These are phyloP conservation scores for Cryptosula pallasiana DNA, from an alignment of 2,888 invertebrate genomes.

Conservation along the genomic window DNA sequence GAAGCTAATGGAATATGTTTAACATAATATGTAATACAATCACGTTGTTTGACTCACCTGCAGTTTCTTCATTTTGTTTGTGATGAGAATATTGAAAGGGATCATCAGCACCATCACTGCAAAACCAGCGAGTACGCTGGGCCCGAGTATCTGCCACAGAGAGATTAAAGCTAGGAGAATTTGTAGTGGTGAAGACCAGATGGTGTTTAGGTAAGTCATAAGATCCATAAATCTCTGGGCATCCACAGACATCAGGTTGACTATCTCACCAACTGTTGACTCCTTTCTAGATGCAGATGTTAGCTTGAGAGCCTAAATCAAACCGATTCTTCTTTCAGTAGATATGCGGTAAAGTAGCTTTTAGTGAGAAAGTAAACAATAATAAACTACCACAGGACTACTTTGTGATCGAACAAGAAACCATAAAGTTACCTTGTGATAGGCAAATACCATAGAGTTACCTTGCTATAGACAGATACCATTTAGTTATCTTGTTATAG, in stretches of 20 bases:
- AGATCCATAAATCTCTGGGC: conserved; percentile 52
- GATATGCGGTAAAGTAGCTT: no score
- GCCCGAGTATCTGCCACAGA: conserved; percentile 58
- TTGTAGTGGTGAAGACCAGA: conserved; percentile 57
- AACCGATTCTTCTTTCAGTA: no score
- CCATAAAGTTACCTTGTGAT: no score
- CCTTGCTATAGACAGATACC: no score
- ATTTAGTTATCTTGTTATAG: no score
- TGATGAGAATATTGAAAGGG: conserved; percentile 51
- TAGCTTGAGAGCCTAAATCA: conserved; percentile 55
- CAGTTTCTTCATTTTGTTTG: conserved; percentile 42
- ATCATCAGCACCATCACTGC: conserved; percentile 89
- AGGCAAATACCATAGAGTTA: no score
- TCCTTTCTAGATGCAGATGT: conserved; percentile 52
- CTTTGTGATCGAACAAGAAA: no score
- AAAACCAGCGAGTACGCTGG: conserved; percentile 85
- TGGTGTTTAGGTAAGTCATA: conserved; percentile 42
- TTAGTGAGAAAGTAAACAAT: no score
- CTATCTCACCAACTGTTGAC: conserved; percentile 57
- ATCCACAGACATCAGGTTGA: conserved; percentile 57
- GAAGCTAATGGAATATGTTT: no score
- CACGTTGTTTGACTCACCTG: no score
- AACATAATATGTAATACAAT: no score
- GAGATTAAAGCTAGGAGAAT: conserved; percentile 73
- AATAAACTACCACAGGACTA: no score